Evolutionary conservation across 2,797 vertebrate genomes (phyloP), one percentile per base, ranked within the genome.

Genomic region (Rallus crepitans): DNA sequence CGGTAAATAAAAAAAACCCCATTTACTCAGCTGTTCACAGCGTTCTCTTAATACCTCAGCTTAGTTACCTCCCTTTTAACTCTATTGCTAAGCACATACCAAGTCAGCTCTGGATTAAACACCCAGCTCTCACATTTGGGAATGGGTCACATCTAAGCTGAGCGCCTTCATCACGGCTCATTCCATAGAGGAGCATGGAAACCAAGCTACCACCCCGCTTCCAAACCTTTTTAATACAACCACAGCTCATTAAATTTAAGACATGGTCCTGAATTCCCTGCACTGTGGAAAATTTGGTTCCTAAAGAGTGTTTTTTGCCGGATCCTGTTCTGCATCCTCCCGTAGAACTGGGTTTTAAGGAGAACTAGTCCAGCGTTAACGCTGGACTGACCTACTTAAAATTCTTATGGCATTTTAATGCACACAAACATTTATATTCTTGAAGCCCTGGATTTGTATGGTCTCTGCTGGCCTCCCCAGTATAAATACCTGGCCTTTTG

Each of bases 11-110:
- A 91, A 45, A 80, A 5, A 45, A 14, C 15, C 37, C 75, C 68
- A 59, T 95, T 94, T 92, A 87, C 97, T 95, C 81, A 89, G 94
- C 94, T 91, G 33, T 70, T 94, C 91, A 42, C 72, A n/a, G 87
- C 73, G 37, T 55, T 33, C 87, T 89, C 92, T 73, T 94, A 93
- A 88, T 95, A 89, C 91, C 91, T 90, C 89, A 55, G 78, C 87
- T 94, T 89, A 89, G 92, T 87, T 83, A 87, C 37, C 87, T 87
- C 81, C 94, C 80, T 96, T 97, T 95, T 93, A 95, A 81, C 87
- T 82, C 93, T 90, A 81, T 89, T 92, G 65, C 89, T 87, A 23
- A 94, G 95, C 88, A 87, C 88, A 73, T 77, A 64, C 40, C 94
- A 84, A 78, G 57, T 90, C 59, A 90, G 52, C 73, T 79, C 61